Percentiles rank a stretch among this genome's conserved stretches.
phyloP scores from a whole-genome alignment of 1,140 invertebrate genomes.

The Popillia japonica region DNA sequence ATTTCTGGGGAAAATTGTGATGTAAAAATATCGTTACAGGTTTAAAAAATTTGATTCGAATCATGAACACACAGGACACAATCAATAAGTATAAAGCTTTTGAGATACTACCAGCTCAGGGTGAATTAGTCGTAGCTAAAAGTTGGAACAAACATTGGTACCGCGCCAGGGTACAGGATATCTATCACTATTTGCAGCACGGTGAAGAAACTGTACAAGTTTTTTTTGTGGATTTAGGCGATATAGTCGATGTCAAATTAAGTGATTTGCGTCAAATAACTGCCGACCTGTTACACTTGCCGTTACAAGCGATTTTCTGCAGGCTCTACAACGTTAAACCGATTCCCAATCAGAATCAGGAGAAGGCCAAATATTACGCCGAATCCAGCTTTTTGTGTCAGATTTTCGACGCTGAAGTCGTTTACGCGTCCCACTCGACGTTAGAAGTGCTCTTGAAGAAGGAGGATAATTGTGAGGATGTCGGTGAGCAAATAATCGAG shows the following conservation, averaged over 20 bases:
- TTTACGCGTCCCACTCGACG: neutral
- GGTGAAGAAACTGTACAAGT: slow-evolving; percentile 3
- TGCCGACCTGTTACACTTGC: neutral
- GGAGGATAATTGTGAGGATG: neutral
- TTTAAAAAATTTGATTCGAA: slow-evolving; percentile 36
- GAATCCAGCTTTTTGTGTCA: slow-evolving; percentile 32
- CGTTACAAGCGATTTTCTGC: slow-evolving; percentile 23
- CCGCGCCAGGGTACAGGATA: slow-evolving; percentile 35
- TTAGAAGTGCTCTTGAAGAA: slow-evolving; percentile 31
- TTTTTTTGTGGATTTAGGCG: neutral
- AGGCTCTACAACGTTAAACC: slow-evolving; percentile 23
- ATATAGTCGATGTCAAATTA: slow-evolving; percentile 2
- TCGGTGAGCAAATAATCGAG: slow-evolving; percentile 24
- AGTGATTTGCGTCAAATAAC: neutral
- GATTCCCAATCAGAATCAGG: neutral
- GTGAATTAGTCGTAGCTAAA: slow-evolving; percentile 42
- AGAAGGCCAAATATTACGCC: neutral
- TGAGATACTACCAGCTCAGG: slow-evolving; percentile 30
- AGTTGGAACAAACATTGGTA: slow-evolving; percentile 41
- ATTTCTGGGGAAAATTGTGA: too few relatives aligned
- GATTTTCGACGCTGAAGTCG: slow-evolving; percentile 17
- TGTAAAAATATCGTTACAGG: neutral
- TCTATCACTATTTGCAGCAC: neutral
- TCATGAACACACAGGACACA: slow-evolving; percentile 37
- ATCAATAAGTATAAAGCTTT: slow-evolving; percentile 35